Percentiles rank a stretch among this genome's conserved stretches.
phyloP scores from a whole-genome alignment of 2,888 invertebrate genomes.

The Himalopsyche japonica region DNA sequence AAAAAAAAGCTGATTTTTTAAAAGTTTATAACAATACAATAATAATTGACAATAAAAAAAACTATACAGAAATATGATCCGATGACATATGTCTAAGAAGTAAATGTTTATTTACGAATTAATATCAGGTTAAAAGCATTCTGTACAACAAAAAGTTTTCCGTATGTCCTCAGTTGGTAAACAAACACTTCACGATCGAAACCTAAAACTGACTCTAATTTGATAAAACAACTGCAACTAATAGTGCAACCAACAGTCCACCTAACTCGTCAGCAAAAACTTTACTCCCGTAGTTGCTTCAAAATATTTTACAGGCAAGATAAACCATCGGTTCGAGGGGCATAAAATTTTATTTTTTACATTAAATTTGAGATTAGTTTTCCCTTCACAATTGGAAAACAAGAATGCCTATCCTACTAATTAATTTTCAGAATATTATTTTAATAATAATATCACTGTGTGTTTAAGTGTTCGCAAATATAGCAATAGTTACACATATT shows the following conservation, averaged over 20 bases:
- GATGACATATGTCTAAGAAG: too few relatives aligned
- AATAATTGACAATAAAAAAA: too few relatives aligned
- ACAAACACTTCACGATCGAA: neutral
- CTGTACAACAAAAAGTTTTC: neutral
- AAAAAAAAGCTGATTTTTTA: too few relatives aligned
- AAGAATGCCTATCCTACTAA: too few relatives aligned
- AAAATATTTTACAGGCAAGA: neutral
- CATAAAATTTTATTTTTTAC: neutral
- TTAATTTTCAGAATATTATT: too few relatives aligned
- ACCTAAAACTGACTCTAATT: neutral
- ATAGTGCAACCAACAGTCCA: neutral
- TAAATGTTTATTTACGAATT: too few relatives aligned
- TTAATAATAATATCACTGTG: too few relatives aligned
- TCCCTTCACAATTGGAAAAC: neutral
- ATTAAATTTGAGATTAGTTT: neutral
- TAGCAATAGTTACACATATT: too few relatives aligned
- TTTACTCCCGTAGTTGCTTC: neutral
- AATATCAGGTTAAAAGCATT: too few relatives aligned
- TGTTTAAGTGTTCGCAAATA: too few relatives aligned
- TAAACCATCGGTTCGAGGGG: neutral
- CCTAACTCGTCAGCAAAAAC: neutral
- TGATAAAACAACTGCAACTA: neutral
- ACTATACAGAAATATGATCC: too few relatives aligned
- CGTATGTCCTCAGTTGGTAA: neutral
- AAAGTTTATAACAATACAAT: too few relatives aligned